Evolutionary conservation across 2,888 invertebrate species (phyloP), one percentile per base, ranked within the genome.

Genomic region (Pammene fasciana): DNA sequence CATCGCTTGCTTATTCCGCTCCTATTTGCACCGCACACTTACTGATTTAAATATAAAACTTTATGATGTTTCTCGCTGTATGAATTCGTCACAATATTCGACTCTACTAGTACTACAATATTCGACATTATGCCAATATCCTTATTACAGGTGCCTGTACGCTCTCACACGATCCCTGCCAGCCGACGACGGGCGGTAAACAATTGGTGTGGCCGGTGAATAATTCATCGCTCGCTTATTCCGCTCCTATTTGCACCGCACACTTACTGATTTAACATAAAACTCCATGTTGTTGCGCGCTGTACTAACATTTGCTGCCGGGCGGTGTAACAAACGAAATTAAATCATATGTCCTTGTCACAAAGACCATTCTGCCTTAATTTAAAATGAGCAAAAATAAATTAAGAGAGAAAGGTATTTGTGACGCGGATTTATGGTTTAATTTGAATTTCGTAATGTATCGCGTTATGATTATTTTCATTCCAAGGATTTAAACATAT

Each of bases 141-240:
- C 1, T 26, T 26, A 38, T 38, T 38, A 38, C 9, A 9, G 38
- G 8, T 38, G 38, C 0, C 7, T 8, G 2, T 10, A 18, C 61
- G 57, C 56, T 62, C 68, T 50, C 50, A 9, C 10, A 3, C 5
- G 2, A 26, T 34, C 54, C 8, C 67, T 34, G 10, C 50, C 5
- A 16, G 38, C 34, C 34, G 50, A 38, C 38, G 41, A 34, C 48
- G 55, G 62, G 52, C 50, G 62, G 68, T 57, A 68, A 68, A 68
- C 68, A 68, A 68, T 67, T 54, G 67, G 67, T 62, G 48, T 62
- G 56, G 68, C 7, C 52, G 56, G 68, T 68, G 62, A 68, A 68
- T 68, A 62, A 68, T 68, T 62, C 68, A 68, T 61, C 56, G 61
- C 52, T 18, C 62, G 62, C 56, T 56, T 60, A 66, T 50, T 60